phyloP scores from a whole-genome alignment of 2,797 vertebrate genomes.

The Dryobates pubescens region DNA sequence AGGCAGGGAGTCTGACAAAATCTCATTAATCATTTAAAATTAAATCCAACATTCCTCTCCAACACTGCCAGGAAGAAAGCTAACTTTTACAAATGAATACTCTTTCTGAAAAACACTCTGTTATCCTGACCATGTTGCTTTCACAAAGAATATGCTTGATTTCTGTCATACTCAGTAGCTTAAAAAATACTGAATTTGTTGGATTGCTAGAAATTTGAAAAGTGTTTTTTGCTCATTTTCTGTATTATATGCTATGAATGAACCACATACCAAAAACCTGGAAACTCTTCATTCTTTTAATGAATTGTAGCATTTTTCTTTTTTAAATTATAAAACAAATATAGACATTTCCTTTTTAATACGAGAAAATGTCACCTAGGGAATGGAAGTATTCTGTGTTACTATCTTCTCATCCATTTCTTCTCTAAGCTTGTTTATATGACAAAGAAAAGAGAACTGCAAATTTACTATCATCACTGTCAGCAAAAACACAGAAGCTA shows the following conservation, averaged over 20 bases:
- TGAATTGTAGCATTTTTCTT: not conserved
- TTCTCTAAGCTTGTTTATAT: not conserved
- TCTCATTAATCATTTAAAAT: slow-evolving; percentile 97
- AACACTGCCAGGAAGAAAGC: slow-evolving; percentile 76
- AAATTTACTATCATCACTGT: not conserved
- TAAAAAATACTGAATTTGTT: slow-evolving; percentile 44
- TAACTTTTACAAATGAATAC: slow-evolving; percentile 84
- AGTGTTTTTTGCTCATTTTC: not conserved
- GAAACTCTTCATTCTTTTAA: slow-evolving; percentile 7
- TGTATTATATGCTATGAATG: not conserved
- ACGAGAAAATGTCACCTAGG: not conserved
- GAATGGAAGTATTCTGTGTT: not conserved
- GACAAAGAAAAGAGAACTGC: not conserved
- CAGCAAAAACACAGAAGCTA: not conserved
- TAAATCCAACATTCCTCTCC: slow-evolving; percentile 85
- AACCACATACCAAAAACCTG: not conserved
- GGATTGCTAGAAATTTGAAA: not conserved
- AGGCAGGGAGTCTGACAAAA: slow-evolving; percentile 86
- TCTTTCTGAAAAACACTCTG: slow-evolving; percentile 53
- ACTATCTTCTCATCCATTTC: not conserved
- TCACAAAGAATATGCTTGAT: slow-evolving; percentile 52
- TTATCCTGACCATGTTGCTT: slow-evolving; percentile 56
- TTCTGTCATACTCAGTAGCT: slow-evolving; percentile 27
- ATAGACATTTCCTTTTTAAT: not conserved
- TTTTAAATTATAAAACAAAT: not conserved